Percentiles rank a stretch among this genome's conserved stretches.
Evolutionary conservation across 2,113 vertebrate species (phyloP).

Genomic region (Cynoglossus semilaevis): DNA sequence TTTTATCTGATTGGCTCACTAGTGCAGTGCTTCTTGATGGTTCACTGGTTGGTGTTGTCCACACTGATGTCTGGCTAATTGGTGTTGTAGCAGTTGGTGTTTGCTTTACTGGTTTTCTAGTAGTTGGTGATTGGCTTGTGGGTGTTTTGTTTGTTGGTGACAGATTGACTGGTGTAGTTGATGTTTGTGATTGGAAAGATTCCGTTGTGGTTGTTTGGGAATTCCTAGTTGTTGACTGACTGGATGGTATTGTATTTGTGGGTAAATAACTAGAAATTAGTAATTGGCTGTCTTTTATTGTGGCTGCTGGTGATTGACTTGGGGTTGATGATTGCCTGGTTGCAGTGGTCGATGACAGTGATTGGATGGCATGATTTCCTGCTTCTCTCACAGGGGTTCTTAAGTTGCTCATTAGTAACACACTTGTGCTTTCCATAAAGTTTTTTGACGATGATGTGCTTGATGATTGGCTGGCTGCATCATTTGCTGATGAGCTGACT

Average conservation of each 20-base stretch:
- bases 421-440: no score
- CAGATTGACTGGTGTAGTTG: background rate
- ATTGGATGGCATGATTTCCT: no score
- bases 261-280: no score
- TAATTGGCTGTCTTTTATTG: background rate
- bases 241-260: background rate
- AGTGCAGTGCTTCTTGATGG: background rate
- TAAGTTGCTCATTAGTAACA: no score
- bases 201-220: no score
- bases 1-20: background rate
- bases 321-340: no score
- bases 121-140: background rate
- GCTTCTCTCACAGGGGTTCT: no score
- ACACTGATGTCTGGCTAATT: background rate
- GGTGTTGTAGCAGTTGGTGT: background rate
- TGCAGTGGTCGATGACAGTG: no score
- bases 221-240: background rate
- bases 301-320: background rate
- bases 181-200: background rate
- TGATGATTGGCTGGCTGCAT: background rate
- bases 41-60: background rate
- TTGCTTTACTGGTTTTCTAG: background rate
- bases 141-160: background rate
- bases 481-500: background rate
- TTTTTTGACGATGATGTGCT: no score